Conservation (phyloP, 2,888 invertebrate genomes). For the Spisula subtruncata region DNA sequence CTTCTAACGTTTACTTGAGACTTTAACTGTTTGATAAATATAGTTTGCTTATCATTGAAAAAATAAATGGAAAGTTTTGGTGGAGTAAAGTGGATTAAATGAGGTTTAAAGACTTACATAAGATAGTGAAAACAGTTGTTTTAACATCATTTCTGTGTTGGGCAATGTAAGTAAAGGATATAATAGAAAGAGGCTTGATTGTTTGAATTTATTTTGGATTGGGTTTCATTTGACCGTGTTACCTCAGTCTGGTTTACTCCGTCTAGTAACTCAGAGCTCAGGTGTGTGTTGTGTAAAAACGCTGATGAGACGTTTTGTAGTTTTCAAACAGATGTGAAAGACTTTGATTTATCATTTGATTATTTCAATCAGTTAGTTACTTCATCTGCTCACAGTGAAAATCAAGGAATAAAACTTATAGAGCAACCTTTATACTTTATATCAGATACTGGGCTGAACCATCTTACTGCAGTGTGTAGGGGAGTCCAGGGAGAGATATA, state of each 20-base stretch:
- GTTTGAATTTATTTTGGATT: background rate
- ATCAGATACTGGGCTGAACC: constrained; percentile 12
- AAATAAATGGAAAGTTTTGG: constrained; percentile 33
- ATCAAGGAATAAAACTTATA: background rate
- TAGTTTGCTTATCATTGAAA: constrained; percentile 9
- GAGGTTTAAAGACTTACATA: background rate
- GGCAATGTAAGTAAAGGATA: too few species aligned
- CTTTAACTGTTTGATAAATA: constrained; percentile 13
- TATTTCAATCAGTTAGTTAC: background rate
- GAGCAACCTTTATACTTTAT: background rate
- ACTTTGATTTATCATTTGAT: background rate
- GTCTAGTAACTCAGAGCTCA: background rate
- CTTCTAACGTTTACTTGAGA: constrained; percentile 7
- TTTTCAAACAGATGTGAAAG: background rate
- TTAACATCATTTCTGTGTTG: background rate
- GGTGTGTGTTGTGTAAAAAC: background rate
- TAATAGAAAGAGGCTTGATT: background rate
- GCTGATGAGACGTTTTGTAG: background rate
- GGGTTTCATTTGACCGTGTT: background rate
- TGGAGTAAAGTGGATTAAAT: constrained; percentile 31
- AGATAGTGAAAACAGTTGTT: background rate
- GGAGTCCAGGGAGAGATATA: background rate
- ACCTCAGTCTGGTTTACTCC: too few species aligned
- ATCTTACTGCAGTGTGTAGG: constrained; percentile 28
- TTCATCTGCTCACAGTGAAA: background rate